phyloP scores from a whole-genome alignment of 2,113 vertebrate species.

The Herpetotheres cachinnans region DNA sequence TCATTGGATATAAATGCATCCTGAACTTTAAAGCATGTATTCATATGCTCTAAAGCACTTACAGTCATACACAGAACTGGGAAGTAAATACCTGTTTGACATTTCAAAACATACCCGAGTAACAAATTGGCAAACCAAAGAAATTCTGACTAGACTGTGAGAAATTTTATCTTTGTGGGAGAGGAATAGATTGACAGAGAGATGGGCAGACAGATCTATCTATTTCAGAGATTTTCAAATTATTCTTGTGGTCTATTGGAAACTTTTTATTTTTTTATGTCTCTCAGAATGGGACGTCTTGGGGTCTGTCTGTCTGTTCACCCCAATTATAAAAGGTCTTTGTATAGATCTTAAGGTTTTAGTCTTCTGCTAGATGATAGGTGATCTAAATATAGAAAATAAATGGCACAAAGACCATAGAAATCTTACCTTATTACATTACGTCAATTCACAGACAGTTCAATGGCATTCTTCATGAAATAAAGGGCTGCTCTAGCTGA shows the following conservation, averaged over 20 bases:
- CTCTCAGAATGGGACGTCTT: not conserved
- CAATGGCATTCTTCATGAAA: not conserved
- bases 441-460: not conserved
- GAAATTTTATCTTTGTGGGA: not conserved
- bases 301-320: not conserved
- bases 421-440: not conserved
- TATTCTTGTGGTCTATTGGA: not conserved
- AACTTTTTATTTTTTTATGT: not conserved
- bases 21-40: not conserved
- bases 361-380: not conserved
- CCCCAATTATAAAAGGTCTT: not conserved
- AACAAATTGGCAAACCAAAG: not conserved
- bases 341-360: not conserved
- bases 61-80: not conserved
- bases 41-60: not conserved
- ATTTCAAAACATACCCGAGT: not conserved
- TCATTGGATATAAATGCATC: not conserved
- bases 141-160: not conserved
- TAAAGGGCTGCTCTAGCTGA: not conserved
- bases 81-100: not conserved
- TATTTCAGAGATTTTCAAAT: not conserved
- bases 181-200: not conserved
- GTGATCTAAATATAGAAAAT: not conserved
- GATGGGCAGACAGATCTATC: not conserved
- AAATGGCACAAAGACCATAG: not conserved